phyloP scores from a whole-genome alignment of 2,113 vertebrate genomes.

The Melanerpes formicivorus region DNA sequence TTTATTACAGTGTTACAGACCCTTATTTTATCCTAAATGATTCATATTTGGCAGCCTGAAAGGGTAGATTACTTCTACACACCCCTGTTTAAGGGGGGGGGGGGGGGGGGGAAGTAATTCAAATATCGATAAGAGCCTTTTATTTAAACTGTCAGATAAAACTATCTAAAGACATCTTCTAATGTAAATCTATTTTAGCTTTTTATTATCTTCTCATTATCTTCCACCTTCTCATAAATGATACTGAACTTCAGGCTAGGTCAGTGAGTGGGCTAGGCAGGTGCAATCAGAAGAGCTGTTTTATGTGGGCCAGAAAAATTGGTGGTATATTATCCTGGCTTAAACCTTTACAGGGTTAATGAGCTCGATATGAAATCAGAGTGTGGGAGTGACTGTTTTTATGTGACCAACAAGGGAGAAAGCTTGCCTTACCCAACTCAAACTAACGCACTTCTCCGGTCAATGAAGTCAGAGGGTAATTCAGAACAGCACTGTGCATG shows the following conservation, averaged over 20 bases:
- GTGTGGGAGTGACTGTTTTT: neutral
- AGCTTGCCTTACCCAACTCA: neutral
- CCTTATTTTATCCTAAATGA: neutral
- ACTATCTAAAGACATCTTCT: neutral
- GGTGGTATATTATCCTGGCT: neutral
- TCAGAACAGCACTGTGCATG: neutral
- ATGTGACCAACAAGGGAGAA: neutral
- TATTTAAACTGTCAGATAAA: neutral
- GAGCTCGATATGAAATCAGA: neutral
- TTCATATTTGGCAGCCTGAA: neutral
- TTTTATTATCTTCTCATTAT: neutral
- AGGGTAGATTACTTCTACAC: neutral
- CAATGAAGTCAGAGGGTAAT: neutral
- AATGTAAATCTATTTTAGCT: neutral
- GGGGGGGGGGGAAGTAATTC: too few species aligned
- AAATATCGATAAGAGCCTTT: neutral
- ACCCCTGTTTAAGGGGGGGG: too few species aligned
- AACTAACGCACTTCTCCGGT: neutral
- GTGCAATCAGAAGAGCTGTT: neutral
- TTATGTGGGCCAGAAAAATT: neutral
- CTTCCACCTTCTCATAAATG: neutral
- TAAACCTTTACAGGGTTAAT: neutral
- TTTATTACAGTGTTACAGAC: neutral
- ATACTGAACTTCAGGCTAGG: neutral
- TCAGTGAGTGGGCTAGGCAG: neutral